Base-by-base conservation (phyloP, 2,113 vertebrate genomes). In the Cololabis saira region DNA sequence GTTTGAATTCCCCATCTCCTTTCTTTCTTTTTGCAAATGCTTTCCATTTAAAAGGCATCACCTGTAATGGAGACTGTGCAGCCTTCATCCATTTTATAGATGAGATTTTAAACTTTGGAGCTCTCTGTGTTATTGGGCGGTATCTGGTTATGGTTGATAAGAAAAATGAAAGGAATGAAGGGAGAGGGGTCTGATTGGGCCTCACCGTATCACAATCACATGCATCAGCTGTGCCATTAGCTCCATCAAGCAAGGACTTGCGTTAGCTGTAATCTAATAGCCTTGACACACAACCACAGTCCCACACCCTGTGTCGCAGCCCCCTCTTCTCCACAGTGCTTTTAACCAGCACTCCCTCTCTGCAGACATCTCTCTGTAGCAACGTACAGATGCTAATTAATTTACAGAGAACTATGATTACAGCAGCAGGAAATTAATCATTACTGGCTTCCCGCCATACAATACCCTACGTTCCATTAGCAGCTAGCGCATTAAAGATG, bases 401-500 rank as follows among this genome's bases (percentile, higher is more conserved):
- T 85, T 86, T 75, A 68, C 66, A 82, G 76, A 88, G 83, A 84
- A 69, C 75, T 83, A 86, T 86, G 89, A 91, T 91, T 89, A 90
- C 87, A 87, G 80, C 84, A 74, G 85, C 74, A 78, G 81, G 81
- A 90, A 91, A 90, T 90, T 83, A 84, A 91, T 89, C 87, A 89
- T 87, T 81, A 72, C 81, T 78, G 84, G 81, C 76, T 83, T 76
- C 78, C 80, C 45, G 49, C 74, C 16, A 65, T 72, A 68, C 75
- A 80, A 77, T 79, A 74, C 77, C 85, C 74, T 73, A 37, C 59
- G 62, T 63, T 83, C 64, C 81, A 83, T 87, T 86, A 86, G 77
- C 75, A 75, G 65, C 70, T 51, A 55, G 62, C 61, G 42, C 83
- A 78, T 90, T 89, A 80, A 83, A 81, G 68, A 65, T 63, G 44